Base-by-base conservation (phyloP, 2,888 invertebrate species). In the Folsomia manolachei region DNA sequence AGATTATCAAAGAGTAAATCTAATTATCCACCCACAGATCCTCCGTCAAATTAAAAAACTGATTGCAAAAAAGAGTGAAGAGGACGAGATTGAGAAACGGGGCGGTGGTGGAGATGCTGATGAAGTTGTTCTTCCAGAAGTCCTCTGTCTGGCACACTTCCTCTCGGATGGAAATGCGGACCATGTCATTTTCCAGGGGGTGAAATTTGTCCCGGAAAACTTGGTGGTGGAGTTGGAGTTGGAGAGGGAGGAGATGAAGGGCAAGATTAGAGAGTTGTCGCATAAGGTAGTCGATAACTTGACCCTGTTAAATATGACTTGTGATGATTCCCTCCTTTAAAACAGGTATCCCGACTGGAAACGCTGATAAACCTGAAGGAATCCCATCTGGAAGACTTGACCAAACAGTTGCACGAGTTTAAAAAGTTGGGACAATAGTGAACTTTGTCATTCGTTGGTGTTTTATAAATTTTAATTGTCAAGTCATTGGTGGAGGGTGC, bases 311-410 rank as follows among this genome's bases (percentile, higher is more conserved):
- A 21, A 4, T 19, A 39, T 61, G n/a, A 26, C 26, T 27, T 21
- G 24, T 27, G 18, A 27, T 39, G 26, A 26, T 56, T 53, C 66
- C 56, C 39, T 0, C 0, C 24, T 39, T 4, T 39, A 9, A 39
- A 39, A 26, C 27, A 76, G 76, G 72, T 75, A 11, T 70, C 71
- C 0, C 69, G 78, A 18, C 60, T 78, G 7, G 78, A 78, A 56
- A 78, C 78, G 9, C 19, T 78, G 56, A 71, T 78, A 0, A 67
- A 65, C 23, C 63, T 78, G 64, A 78, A 78, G 63, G 78, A 78
- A 21, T 72, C 65, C 9, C 69, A 75, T n/a, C 56, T 78, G 11
- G 71, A 73, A 51, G 78, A 72, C 19, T 26, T 78, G 1, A 75
- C 78, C 2, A 69, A 69, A 64, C 73, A 75, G 65, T 62, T 78